Base-by-base conservation (phyloP, 2,113 vertebrate species). In the Leptocoma aspasia region DNA sequence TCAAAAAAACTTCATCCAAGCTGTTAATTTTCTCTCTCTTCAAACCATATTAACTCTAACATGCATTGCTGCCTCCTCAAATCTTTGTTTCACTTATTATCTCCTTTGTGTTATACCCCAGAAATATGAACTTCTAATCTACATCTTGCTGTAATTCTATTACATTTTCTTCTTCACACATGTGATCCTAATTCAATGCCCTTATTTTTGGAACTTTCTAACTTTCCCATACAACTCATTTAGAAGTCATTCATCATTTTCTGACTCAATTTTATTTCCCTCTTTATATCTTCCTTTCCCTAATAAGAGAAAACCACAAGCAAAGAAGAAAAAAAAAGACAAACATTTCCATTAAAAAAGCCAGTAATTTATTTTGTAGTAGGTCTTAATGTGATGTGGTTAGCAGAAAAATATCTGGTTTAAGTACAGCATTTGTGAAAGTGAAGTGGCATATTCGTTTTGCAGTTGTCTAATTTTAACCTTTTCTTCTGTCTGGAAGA, bases 201-300 rank as follows among this genome's bases (percentile, higher is more conserved):
- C 82, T 93, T 94, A 82, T 57, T 87, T 95, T 90, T 70, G 69
- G 56, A 93, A 83, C 86, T 87, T 75, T 90, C 89, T 89, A 24
- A 85, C 17, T 94, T 94, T 94, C 50, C 57, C 26, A 61, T 85
- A 79, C 54, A 92, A 85, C 59, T 70, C 5, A 53, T 95, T 82
- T 69, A 76, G 61, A 80, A 70, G 66, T 59, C 31, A 35, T 90
- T 88, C 16, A 80, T 82, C 4, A 80, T 82, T 94, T 95, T 83
- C 49, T 71, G 53, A 27, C n/a, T 82, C 11, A 28, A 24, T 87
- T 94, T 85, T 69, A 42, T 79, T 95, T 92, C 18, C 14, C 13
- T 28, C 26, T 76, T 87, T 68, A 24, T 72, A 28, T 49, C 31
- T 15, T 71, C 11, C 26, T 92, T 91, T 81, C 8, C 19, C 23